Evolutionary conservation across 2,113 vertebrate species (phyloP).

Genomic region (Onychostoma macrolepis): DNA sequence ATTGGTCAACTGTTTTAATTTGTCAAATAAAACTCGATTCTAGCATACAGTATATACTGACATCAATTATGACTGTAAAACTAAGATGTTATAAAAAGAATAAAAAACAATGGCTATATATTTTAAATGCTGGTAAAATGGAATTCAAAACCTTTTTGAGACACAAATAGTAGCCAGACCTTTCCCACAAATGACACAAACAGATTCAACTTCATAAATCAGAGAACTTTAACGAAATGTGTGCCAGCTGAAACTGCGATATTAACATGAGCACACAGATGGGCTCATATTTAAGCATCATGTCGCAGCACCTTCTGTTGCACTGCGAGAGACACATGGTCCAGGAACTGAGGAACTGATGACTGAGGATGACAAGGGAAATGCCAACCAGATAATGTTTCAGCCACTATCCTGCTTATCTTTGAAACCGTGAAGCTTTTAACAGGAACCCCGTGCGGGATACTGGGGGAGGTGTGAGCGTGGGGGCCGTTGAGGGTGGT

Average conservation of each 20-base stretch:
- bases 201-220: background rate
- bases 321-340: background rate
- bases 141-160: background rate
- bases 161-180: background rate
- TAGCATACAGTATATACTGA: background rate
- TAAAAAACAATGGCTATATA: no score
- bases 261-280: background rate
- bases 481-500: constrained; percentile 4
- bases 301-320: background rate
- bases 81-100: background rate
- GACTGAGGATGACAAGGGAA: background rate
- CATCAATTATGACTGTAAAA: background rate
- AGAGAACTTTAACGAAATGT: background rate
- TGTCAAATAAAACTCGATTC: background rate
- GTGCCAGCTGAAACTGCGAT: background rate
- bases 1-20: no score
- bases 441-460: constrained; percentile 17
- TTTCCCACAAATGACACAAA: no score
- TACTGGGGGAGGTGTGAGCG: background rate
- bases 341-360: background rate
- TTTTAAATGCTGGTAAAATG: no score
- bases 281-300: constrained; percentile 21
- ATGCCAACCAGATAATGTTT: constrained; percentile 26
- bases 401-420: constrained; percentile 30
- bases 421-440: background rate